Conservation (phyloP, 2,113 vertebrate species). For the Galeopterus variegatus region DNA sequence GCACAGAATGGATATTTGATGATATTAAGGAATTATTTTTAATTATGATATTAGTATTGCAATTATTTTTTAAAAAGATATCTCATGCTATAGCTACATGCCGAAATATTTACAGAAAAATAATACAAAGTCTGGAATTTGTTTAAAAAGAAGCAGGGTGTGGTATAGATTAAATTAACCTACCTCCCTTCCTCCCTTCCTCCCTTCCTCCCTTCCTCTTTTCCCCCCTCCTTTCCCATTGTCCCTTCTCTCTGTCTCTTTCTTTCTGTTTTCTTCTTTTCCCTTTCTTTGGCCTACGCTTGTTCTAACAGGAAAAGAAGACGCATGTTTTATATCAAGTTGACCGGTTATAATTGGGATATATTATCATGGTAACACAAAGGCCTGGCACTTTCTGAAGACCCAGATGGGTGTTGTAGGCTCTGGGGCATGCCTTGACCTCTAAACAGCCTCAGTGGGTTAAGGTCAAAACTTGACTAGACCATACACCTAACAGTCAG, state of each 20-base stretch:
- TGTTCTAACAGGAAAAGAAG: conserved; percentile 7
- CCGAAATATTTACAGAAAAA: conserved; percentile 44
- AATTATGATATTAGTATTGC: neutral
- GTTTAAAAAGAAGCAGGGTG: neutral
- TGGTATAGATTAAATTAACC: neutral
- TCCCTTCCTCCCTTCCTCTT: neutral
- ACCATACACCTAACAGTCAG: too few species aligned
- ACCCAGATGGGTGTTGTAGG: neutral
- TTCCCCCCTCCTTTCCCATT: neutral
- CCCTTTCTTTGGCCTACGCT: neutral
- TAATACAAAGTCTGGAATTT: neutral
- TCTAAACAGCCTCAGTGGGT: neutral
- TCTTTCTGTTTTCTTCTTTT: neutral
- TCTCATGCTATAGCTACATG: neutral
- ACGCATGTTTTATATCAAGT: neutral
- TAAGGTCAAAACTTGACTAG: neutral
- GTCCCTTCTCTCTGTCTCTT: neutral
- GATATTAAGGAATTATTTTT: conserved; percentile 41
- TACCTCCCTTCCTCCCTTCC: too few species aligned
- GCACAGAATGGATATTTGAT: neutral
- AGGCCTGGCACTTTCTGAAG: neutral
- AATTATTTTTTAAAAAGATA: neutral
- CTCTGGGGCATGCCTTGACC: neutral
- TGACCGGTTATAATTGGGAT: neutral
- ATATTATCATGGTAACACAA: neutral